These are phyloP conservation scores for Xyliphius kryptos DNA, from an alignment of 2,113 vertebrate species.

Conservation along the genomic window DNA sequence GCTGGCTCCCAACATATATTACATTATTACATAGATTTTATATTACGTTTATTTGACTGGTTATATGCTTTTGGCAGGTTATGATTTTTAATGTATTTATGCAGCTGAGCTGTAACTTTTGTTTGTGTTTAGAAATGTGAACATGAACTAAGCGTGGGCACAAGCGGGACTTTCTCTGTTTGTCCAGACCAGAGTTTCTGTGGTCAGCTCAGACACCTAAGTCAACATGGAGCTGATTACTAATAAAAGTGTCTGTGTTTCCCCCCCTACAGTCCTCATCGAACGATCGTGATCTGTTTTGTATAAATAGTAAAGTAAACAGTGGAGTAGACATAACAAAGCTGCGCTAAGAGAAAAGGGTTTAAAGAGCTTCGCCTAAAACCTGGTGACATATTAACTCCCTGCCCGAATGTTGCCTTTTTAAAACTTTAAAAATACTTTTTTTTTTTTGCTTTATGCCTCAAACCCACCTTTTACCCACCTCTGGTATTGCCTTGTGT, in stretches of 20 bases:
- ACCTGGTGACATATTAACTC: constrained; percentile 16
- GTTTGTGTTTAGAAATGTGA: constrained; percentile 4
- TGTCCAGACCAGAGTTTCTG: constrained; percentile 58
- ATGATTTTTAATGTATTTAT: background rate
- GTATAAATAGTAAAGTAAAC: constrained; percentile 20
- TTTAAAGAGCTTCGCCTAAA: background rate
- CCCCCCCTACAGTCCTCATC: constrained; percentile 3
- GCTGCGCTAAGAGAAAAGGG: background rate
- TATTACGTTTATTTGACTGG: no score
- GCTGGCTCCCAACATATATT: no score
- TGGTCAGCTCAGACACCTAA: constrained; percentile 62
- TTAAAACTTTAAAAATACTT: constrained; percentile 1
- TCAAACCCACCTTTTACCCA: constrained; percentile 5
- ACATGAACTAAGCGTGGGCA: constrained; percentile 19
- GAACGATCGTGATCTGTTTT: constrained; percentile 20
- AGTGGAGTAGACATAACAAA: background rate
- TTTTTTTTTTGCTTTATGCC: background rate
- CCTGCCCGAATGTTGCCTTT: constrained; percentile 15
- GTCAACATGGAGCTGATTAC: constrained; percentile 57
- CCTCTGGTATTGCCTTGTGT: constrained; percentile 12
- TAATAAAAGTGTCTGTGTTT: constrained; percentile 24
- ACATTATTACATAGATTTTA: no score
- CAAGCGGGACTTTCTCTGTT: constrained; percentile 9
- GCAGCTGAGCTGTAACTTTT: background rate
- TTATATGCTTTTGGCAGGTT: no score